phyloP scores from a whole-genome alignment of 2,797 vertebrate genomes.

The Tinamus major region DNA sequence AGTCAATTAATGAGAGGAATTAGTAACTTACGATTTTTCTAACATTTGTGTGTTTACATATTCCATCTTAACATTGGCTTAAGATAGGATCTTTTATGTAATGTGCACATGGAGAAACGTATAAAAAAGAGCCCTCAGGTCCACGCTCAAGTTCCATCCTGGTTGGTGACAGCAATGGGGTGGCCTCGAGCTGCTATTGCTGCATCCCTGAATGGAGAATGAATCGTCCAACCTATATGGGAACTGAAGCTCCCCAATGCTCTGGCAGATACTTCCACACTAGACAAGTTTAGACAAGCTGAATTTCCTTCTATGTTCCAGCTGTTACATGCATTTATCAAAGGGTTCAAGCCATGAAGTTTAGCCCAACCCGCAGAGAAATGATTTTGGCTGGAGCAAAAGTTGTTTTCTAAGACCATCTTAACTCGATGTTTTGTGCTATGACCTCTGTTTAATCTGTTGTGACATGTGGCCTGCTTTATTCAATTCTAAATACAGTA shows the following conservation, averaged over 20 bases:
- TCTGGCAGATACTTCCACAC: rapidly evolving
- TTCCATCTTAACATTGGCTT: not conserved
- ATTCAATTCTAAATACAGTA: not conserved
- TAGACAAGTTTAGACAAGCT: not conserved
- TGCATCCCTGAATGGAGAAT: not conserved
- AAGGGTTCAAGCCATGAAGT: not conserved
- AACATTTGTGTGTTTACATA: not conserved
- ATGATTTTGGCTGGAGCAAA: not conserved
- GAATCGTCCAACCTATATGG: not conserved
- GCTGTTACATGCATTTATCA: not conserved
- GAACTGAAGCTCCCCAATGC: not conserved
- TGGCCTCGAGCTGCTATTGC: rapidly evolving
- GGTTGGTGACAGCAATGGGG: rapidly evolving
- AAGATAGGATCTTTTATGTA: not conserved
- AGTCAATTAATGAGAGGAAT: not conserved
- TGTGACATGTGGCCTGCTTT: constrained; percentile 42
- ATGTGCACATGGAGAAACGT: not conserved
- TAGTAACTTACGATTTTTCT: not conserved
- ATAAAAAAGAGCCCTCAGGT: not conserved
- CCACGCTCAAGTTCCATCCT: rapidly evolving
- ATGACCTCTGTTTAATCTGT: constrained; percentile 1
- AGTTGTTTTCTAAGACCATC: not conserved
- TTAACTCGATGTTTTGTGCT: not conserved
- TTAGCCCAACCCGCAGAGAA: not conserved
- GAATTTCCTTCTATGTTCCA: not conserved